phyloP scores from a whole-genome alignment of 2,888 invertebrate genomes.

The Polylopha cassiicola region DNA sequence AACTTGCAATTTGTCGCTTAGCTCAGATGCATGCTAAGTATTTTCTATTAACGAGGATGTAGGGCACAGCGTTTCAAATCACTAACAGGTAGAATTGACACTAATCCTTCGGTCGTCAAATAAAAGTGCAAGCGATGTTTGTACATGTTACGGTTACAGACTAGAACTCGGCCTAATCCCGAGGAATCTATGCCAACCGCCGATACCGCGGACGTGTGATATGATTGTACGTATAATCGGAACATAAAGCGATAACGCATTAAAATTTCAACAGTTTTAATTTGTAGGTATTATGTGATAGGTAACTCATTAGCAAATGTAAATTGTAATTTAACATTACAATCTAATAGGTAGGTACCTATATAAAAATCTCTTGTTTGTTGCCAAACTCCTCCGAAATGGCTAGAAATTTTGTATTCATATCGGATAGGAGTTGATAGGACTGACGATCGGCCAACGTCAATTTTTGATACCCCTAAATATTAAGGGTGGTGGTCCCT shows the following conservation, averaged over 20 bases:
- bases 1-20: constrained; percentile 19
- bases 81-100: constrained; percentile 30
- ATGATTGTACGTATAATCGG: constrained; percentile 38
- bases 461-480: too few relatives aligned
- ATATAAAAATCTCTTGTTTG: too few relatives aligned
- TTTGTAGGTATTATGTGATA: too few relatives aligned
- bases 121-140: constrained; percentile 38
- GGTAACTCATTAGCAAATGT: too few relatives aligned
- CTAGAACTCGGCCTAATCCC: constrained; percentile 21
- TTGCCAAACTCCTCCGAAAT: too few relatives aligned
- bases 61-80: constrained; percentile 27
- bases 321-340: too few relatives aligned
- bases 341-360: too few relatives aligned
- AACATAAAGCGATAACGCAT: constrained; percentile 28
- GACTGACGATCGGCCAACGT: too few relatives aligned
- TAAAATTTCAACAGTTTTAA: constrained; percentile 8
- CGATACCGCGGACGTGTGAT: constrained; percentile 39
- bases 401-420: too few relatives aligned
- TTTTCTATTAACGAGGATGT: constrained; percentile 15
- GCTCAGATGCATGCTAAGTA: constrained; percentile 11
- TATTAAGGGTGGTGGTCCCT: too few relatives aligned
- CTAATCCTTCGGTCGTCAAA: constrained; percentile 34
- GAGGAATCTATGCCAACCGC: constrained; percentile 24
- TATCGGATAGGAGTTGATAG: too few relatives aligned
- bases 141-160: constrained; percentile 50